Conservation (phyloP, 2,797 vertebrate species). For the Danionella dracula region DNA sequence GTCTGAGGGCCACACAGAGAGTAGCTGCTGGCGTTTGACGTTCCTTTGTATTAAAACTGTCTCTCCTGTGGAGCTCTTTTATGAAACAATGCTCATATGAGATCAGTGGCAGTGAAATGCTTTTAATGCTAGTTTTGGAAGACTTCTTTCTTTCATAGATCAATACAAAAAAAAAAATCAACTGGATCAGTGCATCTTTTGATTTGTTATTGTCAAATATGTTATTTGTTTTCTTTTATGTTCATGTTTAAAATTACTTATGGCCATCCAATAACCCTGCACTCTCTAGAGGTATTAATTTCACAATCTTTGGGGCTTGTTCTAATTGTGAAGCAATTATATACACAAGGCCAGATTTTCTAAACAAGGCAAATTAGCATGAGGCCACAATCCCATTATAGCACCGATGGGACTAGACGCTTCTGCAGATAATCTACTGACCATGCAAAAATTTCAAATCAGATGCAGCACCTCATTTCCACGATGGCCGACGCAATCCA, state of each 20-base stretch:
- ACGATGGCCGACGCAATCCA: background rate
- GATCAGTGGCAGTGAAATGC: slow-evolving; percentile 62
- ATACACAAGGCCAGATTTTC: background rate
- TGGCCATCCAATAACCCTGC: background rate
- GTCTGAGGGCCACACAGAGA: slow-evolving; percentile 73
- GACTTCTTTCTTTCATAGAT: too few relatives aligned
- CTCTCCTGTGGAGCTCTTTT: slow-evolving; percentile 36
- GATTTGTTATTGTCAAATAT: too few relatives aligned
- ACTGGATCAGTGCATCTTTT: too few relatives aligned
- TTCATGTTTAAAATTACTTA: too few relatives aligned
- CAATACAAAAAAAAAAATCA: too few relatives aligned
- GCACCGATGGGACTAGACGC: background rate
- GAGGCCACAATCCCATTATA: background rate
- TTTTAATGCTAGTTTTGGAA: too few relatives aligned
- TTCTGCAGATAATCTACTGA: background rate
- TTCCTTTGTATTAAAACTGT: slow-evolving; percentile 58
- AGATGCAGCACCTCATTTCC: background rate
- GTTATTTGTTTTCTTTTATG: too few relatives aligned
- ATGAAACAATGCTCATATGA: slow-evolving; percentile 64
- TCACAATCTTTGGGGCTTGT: too few relatives aligned
- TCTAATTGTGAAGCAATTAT: background rate
- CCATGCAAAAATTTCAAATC: background rate
- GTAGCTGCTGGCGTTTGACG: slow-evolving; percentile 63
- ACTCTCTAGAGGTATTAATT: background rate
- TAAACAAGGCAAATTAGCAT: background rate